A percentile compares a stretch with the other conserved stretches of the same genome.
Evolutionary conservation across 2,797 vertebrate species (phyloP).

Genomic region (Mus spretus): DNA sequence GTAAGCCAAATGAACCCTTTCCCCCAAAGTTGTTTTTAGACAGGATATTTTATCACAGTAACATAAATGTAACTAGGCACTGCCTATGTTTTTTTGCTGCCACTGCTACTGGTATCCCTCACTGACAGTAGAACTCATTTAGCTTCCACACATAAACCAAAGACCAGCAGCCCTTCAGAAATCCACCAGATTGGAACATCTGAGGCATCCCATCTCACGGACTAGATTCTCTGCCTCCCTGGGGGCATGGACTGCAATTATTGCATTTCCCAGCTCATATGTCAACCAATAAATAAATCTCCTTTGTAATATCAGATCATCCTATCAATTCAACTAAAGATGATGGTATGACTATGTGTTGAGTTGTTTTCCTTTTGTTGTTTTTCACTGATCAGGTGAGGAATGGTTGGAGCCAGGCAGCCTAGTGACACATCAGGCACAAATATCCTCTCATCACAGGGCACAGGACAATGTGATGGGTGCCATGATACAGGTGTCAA

Average conservation of each 20-base stretch:
- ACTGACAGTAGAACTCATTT: background rate
- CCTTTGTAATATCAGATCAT: background rate
- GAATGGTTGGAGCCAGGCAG: background rate
- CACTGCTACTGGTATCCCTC: no score
- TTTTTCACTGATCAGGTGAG: background rate
- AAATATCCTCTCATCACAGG: background rate
- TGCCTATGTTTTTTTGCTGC: no score
- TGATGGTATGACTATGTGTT: background rate
- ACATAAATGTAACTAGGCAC: no score
- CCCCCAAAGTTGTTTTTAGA: no score
- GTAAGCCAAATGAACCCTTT: no score
- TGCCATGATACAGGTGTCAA: background rate
- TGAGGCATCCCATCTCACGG: background rate
- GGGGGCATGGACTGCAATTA: background rate
- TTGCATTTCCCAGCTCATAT: background rate
- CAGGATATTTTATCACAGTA: no score
- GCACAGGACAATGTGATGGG: background rate
- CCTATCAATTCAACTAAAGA: background rate
- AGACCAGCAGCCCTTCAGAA: background rate
- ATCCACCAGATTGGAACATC: background rate
- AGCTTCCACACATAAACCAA: background rate
- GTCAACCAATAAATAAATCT: background rate
- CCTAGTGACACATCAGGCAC: background rate
- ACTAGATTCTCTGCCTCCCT: background rate
- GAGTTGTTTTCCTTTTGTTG: background rate